A percentile compares a stretch with the other conserved stretches of the same genome.
phyloP scores from a whole-genome alignment of 2,113 vertebrate genomes.

The Burhinus oedicnemus region DNA sequence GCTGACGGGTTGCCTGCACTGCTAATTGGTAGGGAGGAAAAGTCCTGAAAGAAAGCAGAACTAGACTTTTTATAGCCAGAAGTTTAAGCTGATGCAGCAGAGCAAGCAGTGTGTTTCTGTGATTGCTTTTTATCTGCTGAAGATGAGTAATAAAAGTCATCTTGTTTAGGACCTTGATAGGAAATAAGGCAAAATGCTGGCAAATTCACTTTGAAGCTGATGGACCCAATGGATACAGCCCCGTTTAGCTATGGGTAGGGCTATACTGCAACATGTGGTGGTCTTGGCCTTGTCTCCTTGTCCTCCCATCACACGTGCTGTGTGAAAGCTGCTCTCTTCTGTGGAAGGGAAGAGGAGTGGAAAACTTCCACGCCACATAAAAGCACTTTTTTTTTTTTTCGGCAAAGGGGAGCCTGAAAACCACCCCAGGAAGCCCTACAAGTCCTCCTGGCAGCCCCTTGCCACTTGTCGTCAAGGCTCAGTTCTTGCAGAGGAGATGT shows the following conservation, averaged over 20 bases:
- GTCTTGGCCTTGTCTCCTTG: not conserved
- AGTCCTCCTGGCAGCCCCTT: not conserved
- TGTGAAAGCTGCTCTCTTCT: not conserved
- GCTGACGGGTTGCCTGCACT: not conserved
- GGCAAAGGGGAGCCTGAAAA: not conserved
- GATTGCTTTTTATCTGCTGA: not conserved
- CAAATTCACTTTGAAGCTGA: not conserved
- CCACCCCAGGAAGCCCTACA: not conserved
- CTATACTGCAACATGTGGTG: not conserved
- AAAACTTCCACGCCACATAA: not conserved
- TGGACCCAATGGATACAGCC: rapidly evolving
- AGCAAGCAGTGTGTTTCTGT: not conserved
- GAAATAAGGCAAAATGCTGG: not conserved
- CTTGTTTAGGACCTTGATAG: not conserved
- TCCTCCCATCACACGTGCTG: rapidly evolving
- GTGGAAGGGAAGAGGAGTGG: not conserved
- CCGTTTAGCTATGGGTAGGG: not conserved
- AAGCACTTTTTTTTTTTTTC: not conserved
- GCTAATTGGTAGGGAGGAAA: not conserved
- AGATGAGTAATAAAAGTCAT: not conserved
- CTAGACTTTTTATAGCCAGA: not conserved
- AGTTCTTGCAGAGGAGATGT: not conserved
- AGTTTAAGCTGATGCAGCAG: not conserved
- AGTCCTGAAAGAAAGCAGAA: not conserved
- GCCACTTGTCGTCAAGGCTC: not conserved